Conservation (phyloP, 2,113 vertebrate genomes). For the Bubo bubo region DNA sequence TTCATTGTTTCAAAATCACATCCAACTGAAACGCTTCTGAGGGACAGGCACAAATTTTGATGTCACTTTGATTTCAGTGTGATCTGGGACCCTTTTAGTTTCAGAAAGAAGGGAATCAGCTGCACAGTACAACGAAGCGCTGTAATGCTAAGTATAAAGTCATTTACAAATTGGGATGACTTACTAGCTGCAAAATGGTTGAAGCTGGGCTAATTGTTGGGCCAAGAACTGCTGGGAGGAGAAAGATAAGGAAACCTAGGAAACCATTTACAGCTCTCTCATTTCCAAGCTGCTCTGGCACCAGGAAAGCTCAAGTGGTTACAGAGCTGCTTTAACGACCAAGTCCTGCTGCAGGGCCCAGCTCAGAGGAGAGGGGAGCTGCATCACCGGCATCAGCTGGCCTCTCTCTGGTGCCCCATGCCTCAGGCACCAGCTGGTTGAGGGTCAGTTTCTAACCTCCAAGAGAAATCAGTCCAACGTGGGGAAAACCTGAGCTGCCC, state of each 20-base stretch:
- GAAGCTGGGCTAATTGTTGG: background rate
- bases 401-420: background rate
- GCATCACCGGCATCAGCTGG: background rate
- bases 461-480: accelerated
- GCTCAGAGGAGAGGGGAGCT: accelerated
- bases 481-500: background rate
- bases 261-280: background rate
- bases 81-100: background rate
- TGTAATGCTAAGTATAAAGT: background rate
- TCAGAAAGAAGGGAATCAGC: background rate
- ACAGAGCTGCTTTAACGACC: background rate
- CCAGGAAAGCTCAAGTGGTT: background rate
- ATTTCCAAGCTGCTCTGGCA: background rate
- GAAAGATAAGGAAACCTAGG: background rate
- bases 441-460: background rate
- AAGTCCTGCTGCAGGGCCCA: background rate
- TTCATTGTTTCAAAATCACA: background rate
- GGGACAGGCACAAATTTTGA: background rate
- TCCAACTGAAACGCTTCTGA: background rate
- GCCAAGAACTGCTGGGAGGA: background rate
- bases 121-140: background rate
- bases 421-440: background rate
- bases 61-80: background rate
- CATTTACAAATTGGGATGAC: background rate
- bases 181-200: background rate